Evolutionary conservation across 2,113 vertebrate species (phyloP).

Genomic region (Meles meles): DNA sequence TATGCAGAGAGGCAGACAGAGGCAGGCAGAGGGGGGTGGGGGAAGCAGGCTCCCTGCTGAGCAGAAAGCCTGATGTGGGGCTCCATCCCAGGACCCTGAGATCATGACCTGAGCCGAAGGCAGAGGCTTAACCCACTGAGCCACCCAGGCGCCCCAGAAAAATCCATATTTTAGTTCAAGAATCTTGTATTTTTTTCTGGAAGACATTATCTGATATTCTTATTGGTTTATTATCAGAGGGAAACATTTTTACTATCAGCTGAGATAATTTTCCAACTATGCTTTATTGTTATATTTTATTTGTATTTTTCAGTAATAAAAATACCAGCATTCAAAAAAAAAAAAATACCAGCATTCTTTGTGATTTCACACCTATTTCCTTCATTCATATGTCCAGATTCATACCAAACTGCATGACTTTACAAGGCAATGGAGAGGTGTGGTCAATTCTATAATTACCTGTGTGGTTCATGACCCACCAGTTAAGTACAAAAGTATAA

Average conservation of each 20-base stretch:
- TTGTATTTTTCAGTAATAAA: neutral
- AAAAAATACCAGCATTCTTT: neutral
- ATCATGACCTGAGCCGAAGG: too few relatives aligned
- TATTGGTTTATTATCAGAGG: constrained; percentile 38
- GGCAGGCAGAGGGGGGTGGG: too few relatives aligned
- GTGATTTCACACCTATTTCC: neutral
- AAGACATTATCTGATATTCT: neutral
- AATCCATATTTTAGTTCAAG: neutral
- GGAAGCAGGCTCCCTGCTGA: too few relatives aligned
- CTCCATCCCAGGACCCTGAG: too few relatives aligned
- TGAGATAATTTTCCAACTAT: neutral
- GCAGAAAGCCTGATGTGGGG: too few relatives aligned
- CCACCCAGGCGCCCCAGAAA: too few relatives aligned
- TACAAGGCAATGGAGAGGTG: neutral
- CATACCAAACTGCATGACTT: neutral
- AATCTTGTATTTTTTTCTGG: neutral
- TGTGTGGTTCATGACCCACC: neutral
- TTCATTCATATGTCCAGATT: neutral
- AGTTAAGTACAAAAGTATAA: constrained; percentile 6
- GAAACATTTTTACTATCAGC: neutral
- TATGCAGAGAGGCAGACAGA: too few relatives aligned
- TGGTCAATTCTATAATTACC: neutral
- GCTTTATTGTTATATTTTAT: constrained; percentile 32
- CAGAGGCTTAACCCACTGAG: too few relatives aligned
- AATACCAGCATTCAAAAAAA: neutral